Evolutionary conservation across 2,797 vertebrate species (phyloP), one percentile per base, ranked within the genome.

Genomic region (Leptodactylus fallax): DNA sequence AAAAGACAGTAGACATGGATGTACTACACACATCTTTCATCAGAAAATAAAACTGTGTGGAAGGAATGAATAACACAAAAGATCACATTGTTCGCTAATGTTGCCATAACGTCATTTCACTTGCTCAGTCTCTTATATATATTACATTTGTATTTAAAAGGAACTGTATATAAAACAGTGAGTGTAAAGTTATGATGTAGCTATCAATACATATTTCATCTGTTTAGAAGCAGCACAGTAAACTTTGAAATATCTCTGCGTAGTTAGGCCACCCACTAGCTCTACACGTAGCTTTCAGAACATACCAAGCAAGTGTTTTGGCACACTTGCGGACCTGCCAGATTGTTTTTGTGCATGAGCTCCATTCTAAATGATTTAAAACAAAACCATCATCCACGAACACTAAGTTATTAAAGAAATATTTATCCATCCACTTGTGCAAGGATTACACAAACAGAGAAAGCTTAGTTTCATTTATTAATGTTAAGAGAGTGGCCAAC

Each of bases 191-290:
- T 95, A 94, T 95, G 95, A 95, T 94, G 91, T 91, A 93, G 94
- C 95, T 90, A 94, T 92, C 92, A 92, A 81, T 92, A 92, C 93
- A 91, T 93, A 92, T 91, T 93, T 92, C 91, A 90, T 94, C 91
- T 95, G 93, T 95, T 95, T 95, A 94, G 93, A 94, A 94, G 93
- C 90, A 95, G 93, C 91, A 90, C 94, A 95, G 93, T 92, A 93
- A 93, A 92, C 92, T 91, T 93, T 92, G 93, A 94, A 94, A 94
- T 92, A 90, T 91, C 93, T 95, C 93, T 92, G 90, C 93, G 93
- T 92, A 93, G 91, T 90, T 90, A 95, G 95, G 94, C 94, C 94
- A 95, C 95, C 94, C 94, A 95, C 90, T 87, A 90, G 86, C 93
- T 91, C 87, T 71, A 90, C 90, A 90, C 91, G 90, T 91, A 92